Evolutionary conservation across 1,140 invertebrate species (phyloP).

Genomic region (Dysdera silvatica): DNA sequence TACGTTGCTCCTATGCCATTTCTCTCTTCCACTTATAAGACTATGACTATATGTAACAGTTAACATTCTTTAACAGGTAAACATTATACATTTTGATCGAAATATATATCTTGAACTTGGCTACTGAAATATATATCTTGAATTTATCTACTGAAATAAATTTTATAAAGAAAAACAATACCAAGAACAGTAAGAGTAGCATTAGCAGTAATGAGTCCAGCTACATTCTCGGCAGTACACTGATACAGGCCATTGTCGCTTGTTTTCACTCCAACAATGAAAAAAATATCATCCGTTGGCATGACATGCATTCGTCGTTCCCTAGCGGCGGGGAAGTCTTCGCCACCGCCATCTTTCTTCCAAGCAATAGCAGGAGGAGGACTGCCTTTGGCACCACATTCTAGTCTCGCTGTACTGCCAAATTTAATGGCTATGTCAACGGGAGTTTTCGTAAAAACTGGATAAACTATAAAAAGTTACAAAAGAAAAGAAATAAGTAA

Average conservation of each 20-base stretch:
- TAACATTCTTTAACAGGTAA: no score
- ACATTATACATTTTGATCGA: no score
- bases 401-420: slow-evolving; percentile 74
- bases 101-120: no score
- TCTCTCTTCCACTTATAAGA: no score
- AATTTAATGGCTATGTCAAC: slow-evolving; percentile 72
- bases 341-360: slow-evolving; percentile 88
- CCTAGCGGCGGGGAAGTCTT: slow-evolving; percentile 87
- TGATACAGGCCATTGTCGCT: slow-evolving; percentile 85
- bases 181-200: slow-evolving; percentile 74
- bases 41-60: no score
- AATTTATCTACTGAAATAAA: no score
- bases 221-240: slow-evolving; percentile 83
- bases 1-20: no score
- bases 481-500: no score
- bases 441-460: slow-evolving; percentile 69
- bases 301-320: slow-evolving; percentile 88
- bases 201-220: slow-evolving; percentile 76
- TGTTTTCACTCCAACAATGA: slow-evolving; percentile 80
- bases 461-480: slow-evolving; percentile 46
- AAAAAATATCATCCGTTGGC: slow-evolving; percentile 80
- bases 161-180: no score
- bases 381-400: slow-evolving; percentile 82
- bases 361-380: slow-evolving; percentile 81
- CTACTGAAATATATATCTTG: no score